A percentile compares a stretch with the other conserved stretches of the same genome.
phyloP scores from a whole-genome alignment of 2,113 vertebrate species.

The Lota lota region DNA sequence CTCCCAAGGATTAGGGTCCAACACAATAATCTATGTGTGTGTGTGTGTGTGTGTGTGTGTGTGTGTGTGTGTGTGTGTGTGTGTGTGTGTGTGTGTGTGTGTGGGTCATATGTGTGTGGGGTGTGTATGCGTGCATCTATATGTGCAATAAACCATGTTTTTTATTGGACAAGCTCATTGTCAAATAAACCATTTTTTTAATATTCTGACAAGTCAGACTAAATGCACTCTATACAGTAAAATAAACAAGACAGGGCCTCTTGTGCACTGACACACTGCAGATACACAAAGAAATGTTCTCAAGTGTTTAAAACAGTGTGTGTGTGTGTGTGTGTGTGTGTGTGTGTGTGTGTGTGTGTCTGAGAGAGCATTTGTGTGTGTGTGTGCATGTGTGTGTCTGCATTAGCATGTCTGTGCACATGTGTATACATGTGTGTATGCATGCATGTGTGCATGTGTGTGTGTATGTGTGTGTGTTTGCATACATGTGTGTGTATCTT shows the following conservation, averaged over 20 bases:
- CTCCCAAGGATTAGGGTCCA: slow-evolving; percentile 44
- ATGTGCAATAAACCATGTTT: too few species aligned
- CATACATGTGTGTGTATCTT: not conserved
- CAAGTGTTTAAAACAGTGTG: not conserved
- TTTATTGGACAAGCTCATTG: too few species aligned
- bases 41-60: slow-evolving; percentile 12
- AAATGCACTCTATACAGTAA: too few species aligned
- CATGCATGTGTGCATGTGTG: not conserved
- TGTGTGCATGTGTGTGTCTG: slow-evolving; percentile 8
- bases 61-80: not conserved
- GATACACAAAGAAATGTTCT: not conserved
- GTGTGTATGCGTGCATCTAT: too few species aligned
- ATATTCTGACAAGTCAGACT: too few species aligned
- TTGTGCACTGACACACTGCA: too few species aligned
- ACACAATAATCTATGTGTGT: slow-evolving; percentile 7
- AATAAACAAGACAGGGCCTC: too few species aligned
- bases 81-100: slow-evolving; percentile 3
- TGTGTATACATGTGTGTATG: slow-evolving; percentile 5
- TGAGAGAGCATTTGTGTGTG: too few species aligned
- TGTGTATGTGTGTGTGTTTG: slow-evolving; percentile 15
- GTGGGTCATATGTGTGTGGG: slow-evolving; percentile 1
- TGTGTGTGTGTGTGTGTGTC: slow-evolving; percentile 18
- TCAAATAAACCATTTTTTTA: too few species aligned
- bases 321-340: slow-evolving; percentile 14
- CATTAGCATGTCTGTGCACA: not conserved